Percentiles rank a stretch among this genome's conserved stretches.
These are phyloP conservation scores for Luscinia megarhynchos DNA, from an alignment of 2,797 vertebrate genomes.

Conservation along the genomic window DNA sequence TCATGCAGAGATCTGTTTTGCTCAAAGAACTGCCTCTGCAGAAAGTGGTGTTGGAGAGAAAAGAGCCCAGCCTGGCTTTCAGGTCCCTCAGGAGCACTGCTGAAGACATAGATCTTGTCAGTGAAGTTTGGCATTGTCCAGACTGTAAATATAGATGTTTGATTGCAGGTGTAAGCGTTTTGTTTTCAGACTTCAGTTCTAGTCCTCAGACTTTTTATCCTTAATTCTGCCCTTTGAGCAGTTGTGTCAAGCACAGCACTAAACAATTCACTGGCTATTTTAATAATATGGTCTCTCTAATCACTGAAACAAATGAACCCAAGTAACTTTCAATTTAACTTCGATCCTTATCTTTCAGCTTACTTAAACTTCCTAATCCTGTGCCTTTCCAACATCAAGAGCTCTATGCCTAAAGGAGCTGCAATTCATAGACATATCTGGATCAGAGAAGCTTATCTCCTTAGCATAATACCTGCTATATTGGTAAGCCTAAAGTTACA, in stretches of 20 bases:
- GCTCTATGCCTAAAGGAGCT: background rate
- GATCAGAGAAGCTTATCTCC: background rate
- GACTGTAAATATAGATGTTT: background rate
- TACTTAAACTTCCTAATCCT: slow-evolving; percentile 35
- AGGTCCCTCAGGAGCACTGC: background rate
- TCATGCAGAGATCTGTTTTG: background rate
- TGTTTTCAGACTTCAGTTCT: background rate
- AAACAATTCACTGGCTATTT: background rate
- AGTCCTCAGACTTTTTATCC: background rate
- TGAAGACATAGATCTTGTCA: background rate
- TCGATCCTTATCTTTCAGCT: slow-evolving; percentile 42
- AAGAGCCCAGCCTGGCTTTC: background rate
- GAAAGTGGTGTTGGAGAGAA: background rate
- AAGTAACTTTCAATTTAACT: slow-evolving; percentile 34
- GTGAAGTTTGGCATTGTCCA: background rate
- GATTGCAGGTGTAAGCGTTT: background rate
- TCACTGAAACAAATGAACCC: slow-evolving; percentile 26
- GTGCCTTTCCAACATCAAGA: slow-evolving; percentile 19
- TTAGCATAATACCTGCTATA: background rate
- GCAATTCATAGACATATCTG: background rate
- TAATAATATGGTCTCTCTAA: slow-evolving; percentile 22
- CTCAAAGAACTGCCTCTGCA: background rate
- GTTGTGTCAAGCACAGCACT: background rate
- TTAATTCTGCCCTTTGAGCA: slow-evolving; percentile 11
- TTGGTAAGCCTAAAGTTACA: background rate